Evolutionary conservation across 2,797 vertebrate species (phyloP).

Genomic region (Thamnophis elegans): DNA sequence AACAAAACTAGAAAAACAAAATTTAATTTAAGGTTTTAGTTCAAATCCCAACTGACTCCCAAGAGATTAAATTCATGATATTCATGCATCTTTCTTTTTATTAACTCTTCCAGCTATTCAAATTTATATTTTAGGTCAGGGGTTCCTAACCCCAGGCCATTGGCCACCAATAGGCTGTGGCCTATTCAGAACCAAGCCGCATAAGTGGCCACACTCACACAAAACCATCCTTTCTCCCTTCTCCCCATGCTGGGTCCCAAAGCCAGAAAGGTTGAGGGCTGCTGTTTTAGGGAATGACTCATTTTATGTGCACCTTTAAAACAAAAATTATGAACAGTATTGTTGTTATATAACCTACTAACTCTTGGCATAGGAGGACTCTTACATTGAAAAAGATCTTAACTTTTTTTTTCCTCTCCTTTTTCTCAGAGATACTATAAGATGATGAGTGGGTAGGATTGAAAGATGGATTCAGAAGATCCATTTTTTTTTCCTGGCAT

Average conservation of each 20-base stretch:
- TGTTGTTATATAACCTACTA: background rate
- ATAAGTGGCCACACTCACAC: background rate
- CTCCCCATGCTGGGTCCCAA: accelerated
- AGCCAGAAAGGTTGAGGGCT: background rate
- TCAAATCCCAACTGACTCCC: background rate
- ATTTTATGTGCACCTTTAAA: background rate
- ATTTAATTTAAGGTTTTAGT: background rate
- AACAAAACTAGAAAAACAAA: too few relatives aligned
- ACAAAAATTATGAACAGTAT: background rate
- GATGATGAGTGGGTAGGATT: background rate
- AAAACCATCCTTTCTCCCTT: background rate
- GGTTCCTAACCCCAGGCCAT: background rate
- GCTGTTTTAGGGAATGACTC: too few relatives aligned
- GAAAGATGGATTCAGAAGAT: background rate
- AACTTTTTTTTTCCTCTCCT: background rate
- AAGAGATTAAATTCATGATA: background rate
- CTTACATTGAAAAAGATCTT: background rate
- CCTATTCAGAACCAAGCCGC: background rate
- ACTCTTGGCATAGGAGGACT: background rate
- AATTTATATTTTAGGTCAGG: background rate
- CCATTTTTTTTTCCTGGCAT: background rate
- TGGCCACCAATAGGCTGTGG: accelerated
- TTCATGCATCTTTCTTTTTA: background rate
- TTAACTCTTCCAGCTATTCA: background rate
- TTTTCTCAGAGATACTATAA: background rate